phyloP scores from a whole-genome alignment of 2,888 invertebrate species.

The Leptopilina drosophilae region DNA sequence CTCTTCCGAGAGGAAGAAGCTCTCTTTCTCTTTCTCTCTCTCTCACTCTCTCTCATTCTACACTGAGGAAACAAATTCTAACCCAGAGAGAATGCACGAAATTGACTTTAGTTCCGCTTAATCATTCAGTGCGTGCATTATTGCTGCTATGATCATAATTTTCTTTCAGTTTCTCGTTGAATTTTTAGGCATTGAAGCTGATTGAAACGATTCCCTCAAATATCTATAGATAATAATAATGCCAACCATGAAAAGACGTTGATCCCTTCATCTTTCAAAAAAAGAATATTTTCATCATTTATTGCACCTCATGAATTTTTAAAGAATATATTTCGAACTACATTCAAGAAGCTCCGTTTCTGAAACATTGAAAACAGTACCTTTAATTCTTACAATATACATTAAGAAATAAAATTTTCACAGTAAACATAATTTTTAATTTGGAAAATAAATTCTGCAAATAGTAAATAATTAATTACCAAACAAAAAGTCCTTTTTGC shows the following conservation, averaged over 20 bases:
- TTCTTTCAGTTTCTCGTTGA: slow-evolving; percentile 31
- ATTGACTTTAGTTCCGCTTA: slow-evolving; percentile 45
- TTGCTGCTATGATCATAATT: slow-evolving; percentile 52
- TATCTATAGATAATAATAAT: slow-evolving; percentile 4
- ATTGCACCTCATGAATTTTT: background rate
- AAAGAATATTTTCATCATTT: background rate
- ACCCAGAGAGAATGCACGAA: slow-evolving; percentile 27
- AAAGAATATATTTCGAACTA: background rate
- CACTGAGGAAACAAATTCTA: slow-evolving; percentile 16
- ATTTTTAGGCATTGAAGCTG: slow-evolving; percentile 7
- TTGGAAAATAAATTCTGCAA: too few relatives aligned
- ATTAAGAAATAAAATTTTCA: too few relatives aligned
- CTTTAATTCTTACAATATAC: too few relatives aligned
- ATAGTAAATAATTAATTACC: too few relatives aligned
- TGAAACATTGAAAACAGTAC: too few relatives aligned
- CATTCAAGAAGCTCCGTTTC: too few relatives aligned
- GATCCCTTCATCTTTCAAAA: background rate
- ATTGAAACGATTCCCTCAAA: slow-evolving; percentile 32
- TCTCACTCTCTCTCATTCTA: background rate
- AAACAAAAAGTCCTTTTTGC: too few relatives aligned
- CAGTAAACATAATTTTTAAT: too few relatives aligned
- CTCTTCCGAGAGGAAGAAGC: slow-evolving; percentile 56
- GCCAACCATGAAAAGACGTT: background rate
- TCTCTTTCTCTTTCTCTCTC: too few relatives aligned
- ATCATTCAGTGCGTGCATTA: slow-evolving; percentile 50